A percentile compares a stretch with the other conserved stretches of the same genome.
Evolutionary conservation across 2,888 invertebrate genomes (phyloP).

Genomic region (Nematopogon swammerdamellus): DNA sequence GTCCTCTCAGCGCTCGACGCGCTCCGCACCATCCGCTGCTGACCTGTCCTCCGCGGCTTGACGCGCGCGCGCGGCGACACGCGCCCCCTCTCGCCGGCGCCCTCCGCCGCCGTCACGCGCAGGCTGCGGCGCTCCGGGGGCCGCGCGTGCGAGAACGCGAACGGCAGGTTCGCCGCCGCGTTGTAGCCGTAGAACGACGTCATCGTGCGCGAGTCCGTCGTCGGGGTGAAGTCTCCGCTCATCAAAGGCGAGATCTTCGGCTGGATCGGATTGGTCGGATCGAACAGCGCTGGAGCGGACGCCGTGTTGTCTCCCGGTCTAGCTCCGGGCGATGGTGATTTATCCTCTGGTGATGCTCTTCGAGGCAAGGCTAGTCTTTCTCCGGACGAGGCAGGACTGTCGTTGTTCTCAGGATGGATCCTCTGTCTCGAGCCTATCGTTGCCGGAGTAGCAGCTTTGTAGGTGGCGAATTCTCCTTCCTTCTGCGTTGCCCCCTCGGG

Average conservation of each 20-base stretch:
- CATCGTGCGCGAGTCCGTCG: conserved; percentile 41
- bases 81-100: conserved; percentile 15
- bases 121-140: conserved; percentile 16
- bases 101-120: conserved; percentile 7
- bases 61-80: conserved; percentile 25
- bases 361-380: conserved; percentile 31
- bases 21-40: conserved; percentile 53
- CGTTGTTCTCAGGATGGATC: conserved; percentile 40
- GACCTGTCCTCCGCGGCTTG: conserved; percentile 16
- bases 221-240: conserved; percentile 34
- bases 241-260: conserved; percentile 47
- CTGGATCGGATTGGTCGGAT: conserved; percentile 23
- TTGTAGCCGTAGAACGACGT: conserved; percentile 42
- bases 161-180: conserved; percentile 36
- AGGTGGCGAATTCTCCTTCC: conserved; percentile 13
- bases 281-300: conserved; percentile 13
- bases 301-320: not conserved
- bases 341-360: conserved; percentile 37
- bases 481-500: conserved; percentile 20
- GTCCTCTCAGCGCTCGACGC: conserved; percentile 28
- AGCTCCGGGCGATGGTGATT: conserved; percentile 30
- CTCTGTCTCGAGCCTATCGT: conserved; percentile 31
- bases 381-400: conserved; percentile 22
- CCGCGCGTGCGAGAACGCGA: conserved; percentile 43
- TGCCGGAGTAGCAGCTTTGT: conserved; percentile 9